phyloP scores from a whole-genome alignment of 2,797 vertebrate species.

The Adrianichthys oophorus region DNA sequence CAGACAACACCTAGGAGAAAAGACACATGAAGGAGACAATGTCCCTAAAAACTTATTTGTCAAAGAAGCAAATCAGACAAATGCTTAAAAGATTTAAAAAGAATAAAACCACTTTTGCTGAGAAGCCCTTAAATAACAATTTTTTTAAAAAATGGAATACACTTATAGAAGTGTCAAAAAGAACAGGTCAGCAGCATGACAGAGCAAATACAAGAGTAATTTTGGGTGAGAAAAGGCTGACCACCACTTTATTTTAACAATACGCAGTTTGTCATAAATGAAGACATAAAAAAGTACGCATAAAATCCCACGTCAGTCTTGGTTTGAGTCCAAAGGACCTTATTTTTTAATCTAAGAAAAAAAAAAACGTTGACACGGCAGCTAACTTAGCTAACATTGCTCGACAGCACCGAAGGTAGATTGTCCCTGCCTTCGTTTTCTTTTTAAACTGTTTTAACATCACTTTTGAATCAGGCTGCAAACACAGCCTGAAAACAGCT shows the following conservation, averaged over 20 bases:
- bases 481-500: slow-evolving; percentile 7
- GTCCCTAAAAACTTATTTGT: neutral
- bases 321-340: neutral
- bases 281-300: neutral
- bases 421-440: too few species aligned
- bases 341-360: too few species aligned
- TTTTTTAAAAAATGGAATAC: too few species aligned
- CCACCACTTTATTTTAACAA: too few species aligned
- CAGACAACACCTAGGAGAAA: slow-evolving; percentile 26
- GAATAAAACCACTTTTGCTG: too few species aligned
- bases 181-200: too few species aligned
- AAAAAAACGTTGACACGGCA: neutral
- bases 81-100: too few species aligned
- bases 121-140: too few species aligned
- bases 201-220: too few species aligned
- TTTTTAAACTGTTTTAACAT: neutral
- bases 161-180: too few species aligned
- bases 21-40: slow-evolving; percentile 1
- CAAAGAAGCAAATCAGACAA: neutral
- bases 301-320: neutral
- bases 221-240: too few species aligned
- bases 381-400: slow-evolving; percentile 19
- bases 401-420: neutral
- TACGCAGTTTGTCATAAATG: neutral
- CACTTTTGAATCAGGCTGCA: neutral